Conservation (phyloP, 2,888 invertebrate genomes). For the Epinotia demarniana region DNA sequence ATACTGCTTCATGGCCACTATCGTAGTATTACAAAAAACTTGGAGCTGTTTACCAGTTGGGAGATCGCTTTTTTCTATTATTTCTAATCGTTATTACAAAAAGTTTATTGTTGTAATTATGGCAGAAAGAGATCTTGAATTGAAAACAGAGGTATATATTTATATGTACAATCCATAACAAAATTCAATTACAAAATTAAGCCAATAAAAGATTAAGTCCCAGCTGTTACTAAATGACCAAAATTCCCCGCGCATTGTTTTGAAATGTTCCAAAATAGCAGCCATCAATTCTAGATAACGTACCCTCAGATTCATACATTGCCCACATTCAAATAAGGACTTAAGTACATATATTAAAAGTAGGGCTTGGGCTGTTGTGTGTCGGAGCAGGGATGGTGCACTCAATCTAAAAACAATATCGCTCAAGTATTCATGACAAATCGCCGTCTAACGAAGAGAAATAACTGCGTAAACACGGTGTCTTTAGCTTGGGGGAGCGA, state of each 20-base stretch:
- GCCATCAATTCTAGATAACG: constrained; percentile 49
- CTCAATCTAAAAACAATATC: constrained; percentile 84
- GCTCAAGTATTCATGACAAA: constrained; percentile 84
- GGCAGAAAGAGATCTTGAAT: neutral
- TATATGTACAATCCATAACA: neutral
- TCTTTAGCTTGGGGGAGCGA: constrained; percentile 70
- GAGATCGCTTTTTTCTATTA: too few relatives aligned
- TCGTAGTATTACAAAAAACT: too few relatives aligned
- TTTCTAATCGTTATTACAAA: too few relatives aligned
- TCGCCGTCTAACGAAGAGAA: constrained; percentile 82
- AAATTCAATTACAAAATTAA: neutral
- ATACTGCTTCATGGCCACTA: too few relatives aligned
- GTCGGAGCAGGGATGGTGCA: constrained; percentile 53
- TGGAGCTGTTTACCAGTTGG: too few relatives aligned
- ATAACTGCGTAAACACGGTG: constrained; percentile 79
- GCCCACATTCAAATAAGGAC: constrained; percentile 76
- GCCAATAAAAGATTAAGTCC: constrained; percentile 17
- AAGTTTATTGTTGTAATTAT: neutral
- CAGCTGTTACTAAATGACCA: constrained; percentile 37
- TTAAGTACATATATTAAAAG: neutral
- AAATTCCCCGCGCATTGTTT: constrained; percentile 38
- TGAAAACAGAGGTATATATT: neutral
- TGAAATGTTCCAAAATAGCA: constrained; percentile 43
- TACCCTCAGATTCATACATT: constrained; percentile 47
- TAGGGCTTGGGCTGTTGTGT: neutral